Evolutionary conservation across 1,140 invertebrate species (phyloP), one percentile per base, ranked within the genome.

Genomic region (Dendrolimus punctatus): DNA sequence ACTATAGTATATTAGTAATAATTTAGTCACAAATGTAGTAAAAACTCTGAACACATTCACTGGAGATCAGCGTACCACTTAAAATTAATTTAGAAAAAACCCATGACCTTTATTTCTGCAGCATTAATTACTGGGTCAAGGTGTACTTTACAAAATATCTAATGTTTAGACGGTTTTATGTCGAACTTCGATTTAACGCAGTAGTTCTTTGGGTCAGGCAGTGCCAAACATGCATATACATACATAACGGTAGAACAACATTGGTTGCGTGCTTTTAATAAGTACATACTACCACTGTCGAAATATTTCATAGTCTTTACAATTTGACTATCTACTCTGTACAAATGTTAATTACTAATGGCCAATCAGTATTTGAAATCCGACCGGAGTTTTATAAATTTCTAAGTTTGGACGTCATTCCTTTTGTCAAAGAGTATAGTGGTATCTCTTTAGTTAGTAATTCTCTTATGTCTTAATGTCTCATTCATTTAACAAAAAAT

Each of bases 191-290:
- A 39, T 38, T 43, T 46, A 6, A 53, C 39, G 45, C 42, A 37
- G 38, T 9, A n/a, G 51, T 57, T 50, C 56, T 62, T 64, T 60
- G 53, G 53, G 36, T 50, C 40, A 45, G 55, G 55, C 58, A 57
- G 54, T 41, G 46, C 45, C 9, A 41, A 54, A 50, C 49, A 40
- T 44, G 39, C 37, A 40, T 57, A 61, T 51, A 55, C 49, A 49
- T 60, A 58, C 49, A 49, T 60, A 58, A 60, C 62, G 55, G 61
- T 52, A 64, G 61, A 58, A 56, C 58, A 51, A 53, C 55, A 54
- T 51, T 41, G 43, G 43, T 45, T 10, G 43, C 43, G 43, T 10
- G 23, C 23, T 23, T 23, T 23, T 3, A 23, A 23, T 23, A 23
- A 23, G 23, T 23, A 23, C 23, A 23, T 23, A 23, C 23, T 23